phyloP scores from a whole-genome alignment of 2,888 invertebrate species.

The Volucella bombylans region DNA sequence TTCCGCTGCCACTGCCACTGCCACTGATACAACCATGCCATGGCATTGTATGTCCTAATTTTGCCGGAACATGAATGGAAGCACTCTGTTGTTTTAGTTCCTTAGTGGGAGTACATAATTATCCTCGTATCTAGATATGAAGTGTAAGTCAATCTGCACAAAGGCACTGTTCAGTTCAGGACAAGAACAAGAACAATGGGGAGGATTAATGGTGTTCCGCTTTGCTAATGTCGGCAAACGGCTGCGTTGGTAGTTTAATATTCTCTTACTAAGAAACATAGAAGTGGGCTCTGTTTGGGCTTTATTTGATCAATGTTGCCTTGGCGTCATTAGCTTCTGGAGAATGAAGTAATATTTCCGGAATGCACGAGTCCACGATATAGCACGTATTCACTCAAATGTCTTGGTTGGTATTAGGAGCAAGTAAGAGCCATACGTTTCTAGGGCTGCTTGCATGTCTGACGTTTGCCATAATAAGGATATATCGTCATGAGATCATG shows the following conservation, averaged over 20 bases:
- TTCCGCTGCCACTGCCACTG: neutral
- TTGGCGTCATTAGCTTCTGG: constrained; percentile 48
- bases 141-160: constrained; percentile 54
- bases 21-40: neutral
- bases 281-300: constrained; percentile 27
- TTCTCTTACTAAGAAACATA: constrained; percentile 30
- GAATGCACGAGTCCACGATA: constrained; percentile 8
- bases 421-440: neutral
- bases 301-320: constrained; percentile 65
- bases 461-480: neutral
- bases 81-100: constrained; percentile 35
- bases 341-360: constrained; percentile 17
- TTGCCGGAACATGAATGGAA: constrained; percentile 41
- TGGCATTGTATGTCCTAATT: constrained; percentile 53
- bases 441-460: constrained; percentile 33
- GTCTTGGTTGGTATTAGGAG: neutral
- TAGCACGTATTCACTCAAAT: neutral
- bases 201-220: constrained; percentile 34
- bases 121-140: constrained; percentile 41
- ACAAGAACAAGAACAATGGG: neutral
- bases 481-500: constrained; percentile 34
- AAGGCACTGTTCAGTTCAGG: constrained; percentile 17
- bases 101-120: constrained; percentile 32
- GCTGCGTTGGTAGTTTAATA: neutral
- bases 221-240: neutral